Conservation (phyloP, 2,113 vertebrate species). For the Opisthocomus hoazin region DNA sequence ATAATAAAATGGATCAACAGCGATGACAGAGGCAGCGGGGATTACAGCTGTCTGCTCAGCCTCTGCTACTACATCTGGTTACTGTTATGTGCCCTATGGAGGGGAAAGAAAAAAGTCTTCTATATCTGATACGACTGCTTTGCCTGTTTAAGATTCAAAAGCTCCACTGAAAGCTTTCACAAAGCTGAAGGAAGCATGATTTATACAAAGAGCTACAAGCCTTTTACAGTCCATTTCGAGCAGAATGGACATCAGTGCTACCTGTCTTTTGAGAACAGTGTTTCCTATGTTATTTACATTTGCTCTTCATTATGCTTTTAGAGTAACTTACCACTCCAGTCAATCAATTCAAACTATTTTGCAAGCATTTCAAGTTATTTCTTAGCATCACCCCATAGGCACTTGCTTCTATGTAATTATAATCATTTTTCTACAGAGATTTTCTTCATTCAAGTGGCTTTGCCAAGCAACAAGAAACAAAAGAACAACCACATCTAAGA, state of each 20-base stretch:
- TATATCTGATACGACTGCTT: not conserved
- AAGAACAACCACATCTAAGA: slow-evolving; percentile 28
- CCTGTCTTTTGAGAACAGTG: not conserved
- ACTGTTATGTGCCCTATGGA: not conserved
- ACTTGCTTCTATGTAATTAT: slow-evolving; percentile 36
- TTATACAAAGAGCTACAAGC: slow-evolving; percentile 22
- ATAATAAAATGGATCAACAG: not conserved
- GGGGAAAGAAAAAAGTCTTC: not conserved
- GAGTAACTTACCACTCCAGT: slow-evolving; percentile 10
- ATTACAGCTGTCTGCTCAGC: not conserved
- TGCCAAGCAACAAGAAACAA: slow-evolving; percentile 53
- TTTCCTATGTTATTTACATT: slow-evolving; percentile 44
- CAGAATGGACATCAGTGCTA: not conserved
- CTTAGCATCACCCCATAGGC: not conserved
- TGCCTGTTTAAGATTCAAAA: slow-evolving; percentile 8
- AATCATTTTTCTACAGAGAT: slow-evolving; percentile 36
- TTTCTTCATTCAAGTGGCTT: slow-evolving; percentile 46
- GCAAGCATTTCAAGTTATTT: slow-evolving; percentile 39
- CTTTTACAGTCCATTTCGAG: not conserved
- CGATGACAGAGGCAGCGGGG: not conserved
- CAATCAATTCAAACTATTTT: slow-evolving; percentile 48
- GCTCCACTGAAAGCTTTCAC: slow-evolving; percentile 16
- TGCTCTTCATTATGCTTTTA: slow-evolving; percentile 43
- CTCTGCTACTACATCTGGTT: not conserved
- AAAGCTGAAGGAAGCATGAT: slow-evolving; percentile 13